A percentile compares a stretch with the other conserved stretches of the same genome.
Evolutionary conservation across 2,113 vertebrate genomes (phyloP).

Genomic region (Actenoides lindsayi): DNA sequence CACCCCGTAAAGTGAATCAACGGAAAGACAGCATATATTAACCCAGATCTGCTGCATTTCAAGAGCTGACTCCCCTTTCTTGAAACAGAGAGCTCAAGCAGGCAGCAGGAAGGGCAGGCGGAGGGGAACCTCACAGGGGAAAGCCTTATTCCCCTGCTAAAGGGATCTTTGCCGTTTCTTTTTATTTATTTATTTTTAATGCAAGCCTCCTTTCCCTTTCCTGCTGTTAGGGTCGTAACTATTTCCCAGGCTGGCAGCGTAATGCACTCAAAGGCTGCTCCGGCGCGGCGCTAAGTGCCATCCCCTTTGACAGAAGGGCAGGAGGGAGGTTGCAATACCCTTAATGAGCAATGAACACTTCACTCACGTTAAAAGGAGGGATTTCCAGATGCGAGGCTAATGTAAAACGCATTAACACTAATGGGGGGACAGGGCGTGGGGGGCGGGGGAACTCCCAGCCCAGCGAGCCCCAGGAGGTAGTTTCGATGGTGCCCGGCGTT

Average conservation of each 20-base stretch:
- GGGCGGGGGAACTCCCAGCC: conserved; percentile 21
- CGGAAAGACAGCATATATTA: conserved; percentile 48
- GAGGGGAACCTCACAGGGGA: conserved; percentile 15
- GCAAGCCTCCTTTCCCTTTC: conserved; percentile 24
- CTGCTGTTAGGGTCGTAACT: conserved; percentile 31
- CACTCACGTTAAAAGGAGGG: conserved; percentile 47
- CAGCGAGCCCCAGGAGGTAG: conserved; percentile 14
- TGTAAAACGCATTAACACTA: conserved; percentile 72
- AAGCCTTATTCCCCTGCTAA: conserved; percentile 36
- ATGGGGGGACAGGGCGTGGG: conserved; percentile 11
- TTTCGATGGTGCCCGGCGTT: neutral
- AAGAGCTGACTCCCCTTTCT: conserved; percentile 13
- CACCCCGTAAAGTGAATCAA: conserved; percentile 16
- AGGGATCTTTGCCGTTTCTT: conserved; percentile 7
- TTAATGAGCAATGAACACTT: conserved; percentile 59
- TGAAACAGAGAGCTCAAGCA: neutral
- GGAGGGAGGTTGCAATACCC: conserved; percentile 42
- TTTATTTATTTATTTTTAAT: conserved; percentile 62
- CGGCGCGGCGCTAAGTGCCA: neutral
- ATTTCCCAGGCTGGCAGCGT: conserved; percentile 27
- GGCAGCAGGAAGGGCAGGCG: neutral
- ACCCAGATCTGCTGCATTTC: conserved; percentile 62
- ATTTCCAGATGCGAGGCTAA: conserved; percentile 70
- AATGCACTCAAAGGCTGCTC: conserved; percentile 48
- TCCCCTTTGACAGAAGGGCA: conserved; percentile 45